Evolutionary conservation across 1,140 invertebrate species (phyloP), one percentile per base, ranked within the genome.

Genomic region (Atta cephalotes): DNA sequence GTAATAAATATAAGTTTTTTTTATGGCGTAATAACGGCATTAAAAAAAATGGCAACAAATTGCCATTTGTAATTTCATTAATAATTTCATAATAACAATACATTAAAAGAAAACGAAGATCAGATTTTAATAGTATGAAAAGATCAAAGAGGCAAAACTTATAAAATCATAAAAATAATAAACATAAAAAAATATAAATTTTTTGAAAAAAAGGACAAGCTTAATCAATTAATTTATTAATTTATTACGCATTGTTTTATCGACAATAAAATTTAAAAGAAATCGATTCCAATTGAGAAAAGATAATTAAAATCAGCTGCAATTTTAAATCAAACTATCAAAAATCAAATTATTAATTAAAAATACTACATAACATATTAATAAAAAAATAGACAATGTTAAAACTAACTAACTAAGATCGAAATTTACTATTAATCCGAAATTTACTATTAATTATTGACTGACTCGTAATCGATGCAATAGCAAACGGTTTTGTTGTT

Each of bases 391-490:
- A 71, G 6, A 14, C 7, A 53, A 53, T 14, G 7, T 53, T 9
- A 51, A 53, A 74, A 58, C 56, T 58, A 58, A 76, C 3, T 21
- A 21, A 21, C 28, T 25, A 25, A 25, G 0, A 35, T 35, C 2
- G 4, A 74, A 58, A 18, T 39, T 58, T 56, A 51, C 9, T n/a
- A 21, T 76, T 76, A 25, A 76, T 31, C 28, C 6, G 4, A 76
- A 58, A 18, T 39, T 58, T 56, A 51, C 2, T n/a, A 21, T 58
- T 76, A 76, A 58, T 21, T 76, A 35, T 35, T 14, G 31, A 76
- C 28, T 76, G 18, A 76, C 1, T 16, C 31, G 16, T 35, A 79
- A 60, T 63, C 68, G 77, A 25, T 65, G 39, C n/a, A 88, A 28
- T 62, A n/a, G 7, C 16, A 21, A 49, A 85, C 49, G 45, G 60